Evolutionary conservation across 2,113 vertebrate genomes (phyloP).

Genomic region (Periophthalmus modestus): DNA sequence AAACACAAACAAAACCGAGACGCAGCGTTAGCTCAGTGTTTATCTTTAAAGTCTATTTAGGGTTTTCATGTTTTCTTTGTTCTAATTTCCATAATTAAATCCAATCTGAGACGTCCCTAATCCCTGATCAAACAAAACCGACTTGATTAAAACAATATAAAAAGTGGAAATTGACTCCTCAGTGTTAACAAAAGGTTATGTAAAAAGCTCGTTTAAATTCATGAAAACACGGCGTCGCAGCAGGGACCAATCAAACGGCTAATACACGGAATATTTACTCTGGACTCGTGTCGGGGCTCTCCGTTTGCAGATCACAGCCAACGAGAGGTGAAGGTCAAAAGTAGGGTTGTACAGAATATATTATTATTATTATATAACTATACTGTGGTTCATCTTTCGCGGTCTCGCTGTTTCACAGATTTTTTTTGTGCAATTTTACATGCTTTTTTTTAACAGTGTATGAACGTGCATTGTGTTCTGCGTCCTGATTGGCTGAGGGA

Average conservation of each 20-base stretch:
- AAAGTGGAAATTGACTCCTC: conserved; percentile 31
- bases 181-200: conserved; percentile 13
- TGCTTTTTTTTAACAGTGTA: too few species aligned
- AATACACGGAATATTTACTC: conserved; percentile 33
- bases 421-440: too few species aligned
- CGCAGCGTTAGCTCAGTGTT: conserved; percentile 10
- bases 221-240: conserved; percentile 25
- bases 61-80: conserved; percentile 30
- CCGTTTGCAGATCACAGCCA: too few species aligned
- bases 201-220: conserved; percentile 40
- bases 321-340: too few species aligned
- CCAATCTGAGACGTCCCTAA: conserved; percentile 30
- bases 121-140: conserved; percentile 39
- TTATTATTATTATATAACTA: too few species aligned
- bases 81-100: conserved; percentile 21
- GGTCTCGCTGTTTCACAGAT: too few species aligned
- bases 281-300: conserved; percentile 30
- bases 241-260: conserved; percentile 48
- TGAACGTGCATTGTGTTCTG: too few species aligned
- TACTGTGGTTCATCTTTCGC: too few species aligned
- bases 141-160: conserved; percentile 23
- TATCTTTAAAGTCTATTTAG: conserved; percentile 36
- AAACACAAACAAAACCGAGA: neutral
- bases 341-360: too few species aligned
- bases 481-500: too few species aligned